Evolutionary conservation across 2,888 invertebrate genomes (phyloP).

Genomic region (Pristionchus fissidentatus): DNA sequence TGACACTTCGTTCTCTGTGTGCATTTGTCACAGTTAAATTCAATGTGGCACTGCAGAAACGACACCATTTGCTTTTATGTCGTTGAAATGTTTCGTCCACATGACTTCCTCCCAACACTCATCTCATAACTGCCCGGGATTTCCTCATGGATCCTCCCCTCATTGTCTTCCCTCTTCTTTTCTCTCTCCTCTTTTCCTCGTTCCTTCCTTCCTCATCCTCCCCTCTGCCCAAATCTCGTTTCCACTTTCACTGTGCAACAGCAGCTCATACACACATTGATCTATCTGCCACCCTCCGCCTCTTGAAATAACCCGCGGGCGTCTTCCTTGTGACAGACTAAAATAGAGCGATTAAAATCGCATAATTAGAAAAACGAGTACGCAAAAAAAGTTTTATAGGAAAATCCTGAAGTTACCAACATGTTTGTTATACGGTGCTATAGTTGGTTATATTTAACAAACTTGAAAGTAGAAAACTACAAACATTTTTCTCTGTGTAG

Average conservation of each 20-base stretch:
- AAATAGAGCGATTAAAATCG: neutral
- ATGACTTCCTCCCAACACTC: neutral
- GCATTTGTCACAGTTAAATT: too few species aligned
- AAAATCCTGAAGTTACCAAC: neutral
- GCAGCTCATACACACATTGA: neutral
- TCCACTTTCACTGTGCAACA: slow-evolving; percentile 13
- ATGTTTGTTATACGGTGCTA: too few species aligned
- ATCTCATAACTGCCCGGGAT: neutral
- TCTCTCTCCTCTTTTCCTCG: neutral
- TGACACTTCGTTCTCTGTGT: too few species aligned
- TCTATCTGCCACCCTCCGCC: neutral
- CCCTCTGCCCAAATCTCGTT: slow-evolving; percentile 29
- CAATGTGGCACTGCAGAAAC: too few species aligned
- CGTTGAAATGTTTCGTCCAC: too few species aligned
- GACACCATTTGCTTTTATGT: too few species aligned
- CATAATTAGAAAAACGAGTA: neutral
- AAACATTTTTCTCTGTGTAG: too few species aligned
- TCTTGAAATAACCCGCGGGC: neutral
- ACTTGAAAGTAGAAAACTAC: too few species aligned
- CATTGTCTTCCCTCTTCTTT: slow-evolving; percentile 20
- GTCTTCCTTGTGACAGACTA: neutral
- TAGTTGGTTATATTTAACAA: too few species aligned
- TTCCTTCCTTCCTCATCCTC: too few species aligned
- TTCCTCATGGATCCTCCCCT: neutral
- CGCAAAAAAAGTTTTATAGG: neutral